Conservation (phyloP, 2,113 vertebrate genomes). For the Phalacrocorax brasilianus region DNA sequence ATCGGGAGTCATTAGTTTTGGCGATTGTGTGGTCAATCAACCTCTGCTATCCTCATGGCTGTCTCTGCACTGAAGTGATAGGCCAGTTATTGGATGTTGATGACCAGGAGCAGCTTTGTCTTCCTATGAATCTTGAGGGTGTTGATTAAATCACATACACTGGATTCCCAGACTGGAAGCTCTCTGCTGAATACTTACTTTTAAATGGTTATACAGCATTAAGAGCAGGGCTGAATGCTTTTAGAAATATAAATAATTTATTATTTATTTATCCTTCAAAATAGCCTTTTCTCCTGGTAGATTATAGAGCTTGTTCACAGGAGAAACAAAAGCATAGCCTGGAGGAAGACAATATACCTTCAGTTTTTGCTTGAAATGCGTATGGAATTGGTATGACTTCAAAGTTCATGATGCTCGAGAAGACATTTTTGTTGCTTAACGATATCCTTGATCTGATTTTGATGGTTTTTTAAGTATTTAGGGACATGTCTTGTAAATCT, state of each 20-base stretch:
- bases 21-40: not conserved
- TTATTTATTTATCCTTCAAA: slow-evolving; percentile 60
- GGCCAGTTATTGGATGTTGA: not conserved
- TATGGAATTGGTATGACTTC: not conserved
- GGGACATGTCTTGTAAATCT: not conserved
- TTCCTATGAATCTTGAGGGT: not conserved
- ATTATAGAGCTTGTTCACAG: slow-evolving; percentile 12
- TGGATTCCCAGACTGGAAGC: not conserved
- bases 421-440: not conserved
- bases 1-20: not conserved
- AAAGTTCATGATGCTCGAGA: not conserved
- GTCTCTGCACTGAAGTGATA: not conserved
- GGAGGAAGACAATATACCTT: slow-evolving; percentile 31
- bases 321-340: slow-evolving; percentile 45
- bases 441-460: not conserved
- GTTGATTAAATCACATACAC: not conserved
- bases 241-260: slow-evolving; percentile 62
- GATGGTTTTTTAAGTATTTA: not conserved
- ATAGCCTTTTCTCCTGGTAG: slow-evolving; percentile 44
- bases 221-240: slow-evolving; percentile 40
- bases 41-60: not conserved
- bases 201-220: slow-evolving; percentile 4
- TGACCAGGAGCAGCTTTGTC: not conserved
- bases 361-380: not conserved
- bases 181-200: slow-evolving; percentile 29